phyloP scores from a whole-genome alignment of 2,113 vertebrate genomes.

The Picathartes gymnocephalus region DNA sequence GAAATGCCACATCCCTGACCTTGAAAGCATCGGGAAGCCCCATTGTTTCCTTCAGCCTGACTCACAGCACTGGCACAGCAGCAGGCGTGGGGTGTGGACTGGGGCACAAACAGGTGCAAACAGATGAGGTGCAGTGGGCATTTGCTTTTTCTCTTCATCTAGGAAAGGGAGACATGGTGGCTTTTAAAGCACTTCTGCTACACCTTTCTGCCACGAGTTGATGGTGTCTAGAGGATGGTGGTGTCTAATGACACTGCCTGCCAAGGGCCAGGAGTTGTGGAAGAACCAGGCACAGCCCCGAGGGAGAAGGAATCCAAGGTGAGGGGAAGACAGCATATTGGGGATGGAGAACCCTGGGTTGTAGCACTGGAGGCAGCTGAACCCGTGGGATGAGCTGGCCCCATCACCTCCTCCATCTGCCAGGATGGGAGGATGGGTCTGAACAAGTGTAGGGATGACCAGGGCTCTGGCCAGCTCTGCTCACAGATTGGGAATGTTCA shows the following conservation, averaged over 20 bases:
- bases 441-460: not conserved
- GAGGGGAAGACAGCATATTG: not conserved
- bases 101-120: not conserved
- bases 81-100: too few species aligned
- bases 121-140: too few species aligned
- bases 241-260: not conserved
- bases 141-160: not conserved
- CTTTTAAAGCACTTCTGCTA: not conserved
- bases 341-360: not conserved
- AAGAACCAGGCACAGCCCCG: not conserved
- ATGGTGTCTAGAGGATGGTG: not conserved
- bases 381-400: accelerated
- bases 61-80: not conserved
- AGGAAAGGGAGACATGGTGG: not conserved
- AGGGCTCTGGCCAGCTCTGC: too few species aligned
- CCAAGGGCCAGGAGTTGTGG: not conserved
- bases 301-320: not conserved
- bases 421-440: not conserved
- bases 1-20: not conserved
- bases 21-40: not conserved
- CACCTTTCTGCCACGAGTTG: not conserved
- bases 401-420: too few species aligned
- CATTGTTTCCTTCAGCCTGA: not conserved
- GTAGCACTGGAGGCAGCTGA: not conserved
- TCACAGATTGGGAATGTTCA: too few species aligned